Base-by-base conservation (phyloP, 35 echinoderm and acorn worm genomes). In the Ophioderma brevispina region DNA sequence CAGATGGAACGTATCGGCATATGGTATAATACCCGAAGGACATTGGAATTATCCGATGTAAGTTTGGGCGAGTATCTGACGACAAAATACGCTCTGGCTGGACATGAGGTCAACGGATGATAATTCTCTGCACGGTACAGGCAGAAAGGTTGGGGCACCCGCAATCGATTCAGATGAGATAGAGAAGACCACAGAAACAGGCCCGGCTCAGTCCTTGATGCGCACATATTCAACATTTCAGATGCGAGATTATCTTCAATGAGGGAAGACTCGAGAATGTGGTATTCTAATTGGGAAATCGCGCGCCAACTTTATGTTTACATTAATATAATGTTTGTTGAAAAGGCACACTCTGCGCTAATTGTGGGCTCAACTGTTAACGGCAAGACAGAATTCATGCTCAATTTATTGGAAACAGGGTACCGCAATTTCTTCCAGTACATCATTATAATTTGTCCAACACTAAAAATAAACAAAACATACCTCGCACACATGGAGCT, bases 91-190 rank as follows among this genome's bases (percentile, higher is more conserved):
- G 86, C 37, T 37, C 77, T 88, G 77, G 86, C 25, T 88, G 30
- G 86, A 88, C 37, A 78, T 80, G 77, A 88, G 86, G 75, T 77
- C 41, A 40, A 88, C 37, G 31, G 86, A 88, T 80, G 86, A 88
- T 88, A 55, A 88, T 88, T 35, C 35, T 14, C 35, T 75, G 18
- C 86, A 88, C 55, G 86, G 86, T 14, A 88, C 55, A 31, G 76
- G 86, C 6, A 33, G 86, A 36, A 78, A 56, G 42, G 35, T 88
- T 18, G 86, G 78, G 56, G 78, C 40, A 80, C 38, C 13, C 18
- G 30, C 75, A 88, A 79, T 76, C 75, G 21, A 80, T 88, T 33
- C 39, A 76, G 11, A 88, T 88, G 55, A 88, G 36, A 39, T 88
- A 70, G 77, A 79, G 31, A 80, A 70, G 40, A 31, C 30, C 0